These are phyloP conservation scores for Sterna hirundo DNA, from an alignment of 2,113 vertebrate species.

Conservation along the genomic window DNA sequence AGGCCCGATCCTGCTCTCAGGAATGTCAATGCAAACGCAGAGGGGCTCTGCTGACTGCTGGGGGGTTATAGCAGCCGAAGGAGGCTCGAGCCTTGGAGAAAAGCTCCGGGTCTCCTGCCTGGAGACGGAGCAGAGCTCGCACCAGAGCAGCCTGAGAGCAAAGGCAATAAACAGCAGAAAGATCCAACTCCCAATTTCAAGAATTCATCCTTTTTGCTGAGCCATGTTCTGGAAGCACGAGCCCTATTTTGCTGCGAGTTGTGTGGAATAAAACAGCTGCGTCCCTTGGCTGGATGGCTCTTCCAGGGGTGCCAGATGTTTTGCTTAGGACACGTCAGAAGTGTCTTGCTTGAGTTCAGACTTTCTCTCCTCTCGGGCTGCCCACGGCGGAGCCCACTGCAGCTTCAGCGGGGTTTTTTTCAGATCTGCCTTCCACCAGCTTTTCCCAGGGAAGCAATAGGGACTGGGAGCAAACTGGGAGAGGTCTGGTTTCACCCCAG, in stretches of 20 bases:
- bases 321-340: constrained; percentile 55
- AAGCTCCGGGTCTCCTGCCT: not conserved
- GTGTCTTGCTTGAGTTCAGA: not conserved
- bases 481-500: not conserved
- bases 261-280: constrained; percentile 41
- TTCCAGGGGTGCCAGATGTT: constrained; percentile 64
- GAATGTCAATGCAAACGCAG: not conserved
- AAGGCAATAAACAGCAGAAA: not conserved
- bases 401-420: not conserved
- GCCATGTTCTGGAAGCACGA: constrained; percentile 17
- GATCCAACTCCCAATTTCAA: not conserved
- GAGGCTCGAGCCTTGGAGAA: not conserved
- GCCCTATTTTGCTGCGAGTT: not conserved
- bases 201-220: constrained; percentile 39
- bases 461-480: not conserved
- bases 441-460: not conserved
- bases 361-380: not conserved
- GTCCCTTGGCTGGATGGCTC: constrained; percentile 35
- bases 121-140: not conserved
- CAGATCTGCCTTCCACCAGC: not conserved
- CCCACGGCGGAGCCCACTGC: not conserved
- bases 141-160: not conserved
- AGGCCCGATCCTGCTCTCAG: constrained; percentile 21
- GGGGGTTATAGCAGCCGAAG: not conserved
- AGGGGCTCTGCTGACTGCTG: not conserved